phyloP scores from a whole-genome alignment of 2,113 vertebrate genomes.

The Noturus placidus region DNA sequence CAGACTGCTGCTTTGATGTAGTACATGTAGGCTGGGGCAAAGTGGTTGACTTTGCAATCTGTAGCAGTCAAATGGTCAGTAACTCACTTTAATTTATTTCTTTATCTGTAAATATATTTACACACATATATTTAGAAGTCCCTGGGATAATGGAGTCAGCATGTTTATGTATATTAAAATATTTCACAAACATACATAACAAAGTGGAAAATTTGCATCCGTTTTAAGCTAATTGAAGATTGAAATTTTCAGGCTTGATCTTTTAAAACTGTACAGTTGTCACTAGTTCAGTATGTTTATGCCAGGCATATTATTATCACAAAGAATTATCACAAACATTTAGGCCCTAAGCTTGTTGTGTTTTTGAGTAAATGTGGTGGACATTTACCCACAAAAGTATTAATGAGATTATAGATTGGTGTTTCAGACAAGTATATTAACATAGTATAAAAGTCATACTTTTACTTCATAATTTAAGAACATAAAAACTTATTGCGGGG shows the following conservation, averaged over 20 bases:
- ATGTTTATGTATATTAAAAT: background rate
- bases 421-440: background rate
- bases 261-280: background rate
- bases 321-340: too few species aligned
- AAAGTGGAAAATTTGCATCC: background rate
- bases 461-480: too few species aligned
- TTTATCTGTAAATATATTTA: background rate
- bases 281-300: background rate
- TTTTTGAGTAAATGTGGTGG: background rate
- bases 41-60: constrained; percentile 85
- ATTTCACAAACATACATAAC: background rate
- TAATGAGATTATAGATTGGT: background rate
- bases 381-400: background rate
- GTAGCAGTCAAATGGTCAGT: constrained; percentile 91
- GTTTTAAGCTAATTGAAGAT: too few species aligned
- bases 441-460: too few species aligned
- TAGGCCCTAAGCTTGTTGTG: background rate
- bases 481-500: too few species aligned
- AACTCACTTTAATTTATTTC: background rate
- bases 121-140: background rate
- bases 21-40: constrained; percentile 89
- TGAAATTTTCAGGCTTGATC: too few species aligned
- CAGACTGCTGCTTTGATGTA: constrained; percentile 90
- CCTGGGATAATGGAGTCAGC: background rate
- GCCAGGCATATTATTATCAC: background rate